Base-by-base conservation (phyloP, 2,888 invertebrate genomes). In the Lasius platythorax region DNA sequence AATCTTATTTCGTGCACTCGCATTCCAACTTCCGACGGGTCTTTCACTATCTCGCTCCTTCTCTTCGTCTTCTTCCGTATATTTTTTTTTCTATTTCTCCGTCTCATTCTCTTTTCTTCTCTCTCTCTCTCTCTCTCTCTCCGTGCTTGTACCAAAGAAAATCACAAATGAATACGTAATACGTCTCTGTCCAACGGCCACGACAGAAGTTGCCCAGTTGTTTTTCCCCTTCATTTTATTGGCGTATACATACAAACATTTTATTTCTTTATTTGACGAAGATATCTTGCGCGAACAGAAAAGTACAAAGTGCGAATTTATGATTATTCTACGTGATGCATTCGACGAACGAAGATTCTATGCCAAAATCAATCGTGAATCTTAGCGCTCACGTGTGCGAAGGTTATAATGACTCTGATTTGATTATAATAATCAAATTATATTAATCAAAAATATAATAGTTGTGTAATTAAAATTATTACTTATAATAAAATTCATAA, bases 121-220 rank as follows among this genome's bases (percentile, higher is more conserved):
- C 37, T 53, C 73, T 72, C 70, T 23, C 23, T 33, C 68, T 63
- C 37, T 53, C 73, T 72, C 70, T 23, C 23, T 23, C 23, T 72
- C 70, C 28, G 40, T 40, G 68, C 76, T 85, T 85, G 84, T 84
- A 74, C 75, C 67, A 76, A 84, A 86, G 89, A 87, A 92, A 94
- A 93, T 93, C 92, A 91, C 92, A 91, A 94, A 94, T 94, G 93
- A 94, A 94, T 94, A 93, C 90, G 92, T 94, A 94, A 94, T 93
- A 91, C 84, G 67, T 58, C 61, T 73, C 63, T 30, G n/a, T 43
- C 23, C 66, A 37, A 82, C 73, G 12, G 11, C 72, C 61, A 53
- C 43, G 56, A 78, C 75, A 81, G 68, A 64, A 72, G 79, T 81
- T 78, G 50, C 18, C 37, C 37, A 61, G 82, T 89, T 91, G 84